phyloP scores from a whole-genome alignment of 2,797 vertebrate genomes.

The Picus viridis region DNA sequence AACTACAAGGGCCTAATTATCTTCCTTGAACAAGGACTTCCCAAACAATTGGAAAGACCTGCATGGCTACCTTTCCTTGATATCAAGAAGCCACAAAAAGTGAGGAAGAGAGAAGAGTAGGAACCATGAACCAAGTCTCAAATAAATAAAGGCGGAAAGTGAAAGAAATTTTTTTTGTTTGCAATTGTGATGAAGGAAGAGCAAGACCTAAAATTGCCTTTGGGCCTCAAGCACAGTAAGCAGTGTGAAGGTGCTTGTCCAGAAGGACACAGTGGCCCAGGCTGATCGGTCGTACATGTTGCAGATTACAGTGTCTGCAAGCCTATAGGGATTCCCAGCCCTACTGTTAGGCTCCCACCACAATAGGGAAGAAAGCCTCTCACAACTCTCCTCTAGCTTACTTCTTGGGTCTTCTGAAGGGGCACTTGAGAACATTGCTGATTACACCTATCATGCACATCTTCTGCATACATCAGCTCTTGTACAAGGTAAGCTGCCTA shows the following conservation, averaged over 20 bases:
- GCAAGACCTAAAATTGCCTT: slow-evolving; percentile 43
- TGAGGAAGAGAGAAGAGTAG: not conserved
- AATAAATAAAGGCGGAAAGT: slow-evolving; percentile 30
- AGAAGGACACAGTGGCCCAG: slow-evolving; percentile 13
- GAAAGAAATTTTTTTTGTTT: slow-evolving; percentile 2
- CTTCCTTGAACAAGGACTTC: slow-evolving; percentile 62
- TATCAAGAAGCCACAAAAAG: not conserved
- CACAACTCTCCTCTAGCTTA: not conserved
- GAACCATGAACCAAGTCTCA: slow-evolving; percentile 13
- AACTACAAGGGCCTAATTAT: slow-evolving; percentile 83
- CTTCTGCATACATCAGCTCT: not conserved
- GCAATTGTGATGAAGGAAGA: not conserved
- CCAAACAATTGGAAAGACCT: slow-evolving; percentile 34
- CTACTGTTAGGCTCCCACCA: not conserved
- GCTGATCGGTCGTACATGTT: slow-evolving; percentile 29
- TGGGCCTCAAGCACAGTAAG: not conserved
- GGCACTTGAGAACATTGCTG: not conserved
- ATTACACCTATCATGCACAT: not conserved
- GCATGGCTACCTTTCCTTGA: not conserved
- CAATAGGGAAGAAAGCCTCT: not conserved
- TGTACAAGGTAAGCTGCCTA: rapidly evolving
- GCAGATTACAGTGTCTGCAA: not conserved
- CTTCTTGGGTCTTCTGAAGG: not conserved
- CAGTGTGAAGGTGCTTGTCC: slow-evolving; percentile 5
- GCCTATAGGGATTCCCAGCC: not conserved